Evolutionary conservation across 2,113 vertebrate genomes (phyloP), one percentile per base, ranked within the genome.

Genomic region (Rhinolophus ferrumequinum): DNA sequence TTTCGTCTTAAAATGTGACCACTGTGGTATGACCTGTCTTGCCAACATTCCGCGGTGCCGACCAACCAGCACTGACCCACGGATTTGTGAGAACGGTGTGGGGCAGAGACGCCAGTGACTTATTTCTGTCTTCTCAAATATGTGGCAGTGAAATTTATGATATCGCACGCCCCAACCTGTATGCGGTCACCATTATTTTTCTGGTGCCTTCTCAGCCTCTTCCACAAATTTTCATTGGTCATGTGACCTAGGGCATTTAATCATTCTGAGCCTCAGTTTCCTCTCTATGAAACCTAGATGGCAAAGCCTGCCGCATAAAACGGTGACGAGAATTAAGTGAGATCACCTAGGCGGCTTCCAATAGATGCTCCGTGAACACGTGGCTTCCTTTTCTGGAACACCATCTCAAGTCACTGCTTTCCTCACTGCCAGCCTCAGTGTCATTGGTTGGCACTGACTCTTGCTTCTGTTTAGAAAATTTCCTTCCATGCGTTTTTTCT

Each of bases 121-220:
- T 95, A 72, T 52, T 88, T 77, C 92, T 92, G 94, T 94, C 94
- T 96, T 70, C 8, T 30, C 79, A 90, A 88, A 79, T 66, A 56
- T 64, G 81, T 81, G 84, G 80, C 90, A 30, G 0, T 64, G 85
- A 92, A 56, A 33, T 76, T 94, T 44, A 94, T 0, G 6, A 33
- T 18, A n/a, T 14, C 47, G 33, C 33, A 19, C 1, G 15, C 58
- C 4, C 72, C 87, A 44, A 54, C 70, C 30, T 69, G 66, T 50
- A 26, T 10, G 26, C 7, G 28, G 22, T 75, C 44, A 30, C 28
- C 28, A 64, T 10, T 77, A 33, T 24, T 58, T 66, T 41, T 16
- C 64, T 60, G 56, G 47, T 1, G 7, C 12, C 26, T 52, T 76
- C 62, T 67, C 41, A 8, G 54, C 12, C 8, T 96, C 50, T 47